A percentile compares a stretch with the other conserved stretches of the same genome.
Evolutionary conservation across 2,888 invertebrate species (phyloP).

Genomic region (Drosophila lacicola): DNA sequence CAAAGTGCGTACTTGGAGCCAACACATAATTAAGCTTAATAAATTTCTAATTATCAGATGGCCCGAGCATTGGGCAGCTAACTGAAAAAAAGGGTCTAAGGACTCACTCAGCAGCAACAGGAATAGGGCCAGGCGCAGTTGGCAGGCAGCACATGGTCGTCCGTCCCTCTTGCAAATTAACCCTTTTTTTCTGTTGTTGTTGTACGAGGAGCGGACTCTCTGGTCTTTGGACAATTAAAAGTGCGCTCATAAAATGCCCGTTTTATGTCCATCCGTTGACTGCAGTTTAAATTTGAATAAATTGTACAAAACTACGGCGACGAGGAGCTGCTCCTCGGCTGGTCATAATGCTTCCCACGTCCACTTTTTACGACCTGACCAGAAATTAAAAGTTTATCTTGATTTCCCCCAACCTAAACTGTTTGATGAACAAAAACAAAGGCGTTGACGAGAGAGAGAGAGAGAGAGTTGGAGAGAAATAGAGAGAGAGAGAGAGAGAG

Average conservation of each 20-base stretch:
- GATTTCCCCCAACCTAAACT: constrained; percentile 71
- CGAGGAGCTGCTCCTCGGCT: constrained; percentile 33
- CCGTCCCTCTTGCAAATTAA: constrained; percentile 69
- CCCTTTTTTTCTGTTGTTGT: constrained; percentile 47
- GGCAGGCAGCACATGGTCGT: constrained; percentile 63
- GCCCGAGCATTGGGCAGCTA: constrained; percentile 50
- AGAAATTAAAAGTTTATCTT: constrained; percentile 82
- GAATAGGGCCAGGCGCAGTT: constrained; percentile 21
- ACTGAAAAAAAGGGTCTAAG: constrained; percentile 77
- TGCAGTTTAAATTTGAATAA: constrained; percentile 81
- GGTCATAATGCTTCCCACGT: constrained; percentile 69
- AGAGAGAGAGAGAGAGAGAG: not conserved
- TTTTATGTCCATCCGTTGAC: constrained; percentile 70
- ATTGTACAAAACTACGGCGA: constrained; percentile 75
- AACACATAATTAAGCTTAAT: constrained; percentile 82
- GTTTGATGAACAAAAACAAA: constrained; percentile 76
- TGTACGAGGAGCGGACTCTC: constrained; percentile 21
- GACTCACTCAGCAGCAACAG: constrained; percentile 44
- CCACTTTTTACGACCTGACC: constrained; percentile 67
- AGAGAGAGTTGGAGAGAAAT: not conserved
- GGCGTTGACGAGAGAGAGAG: constrained; percentile 44
- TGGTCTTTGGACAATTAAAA: constrained; percentile 65
- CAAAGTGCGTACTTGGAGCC: constrained; percentile 74
- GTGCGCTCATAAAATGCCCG: constrained; percentile 71
- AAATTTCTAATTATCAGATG: constrained; percentile 82